phyloP scores from a whole-genome alignment of 2,888 invertebrate species.

The Chromoteleia sp. region DNA sequence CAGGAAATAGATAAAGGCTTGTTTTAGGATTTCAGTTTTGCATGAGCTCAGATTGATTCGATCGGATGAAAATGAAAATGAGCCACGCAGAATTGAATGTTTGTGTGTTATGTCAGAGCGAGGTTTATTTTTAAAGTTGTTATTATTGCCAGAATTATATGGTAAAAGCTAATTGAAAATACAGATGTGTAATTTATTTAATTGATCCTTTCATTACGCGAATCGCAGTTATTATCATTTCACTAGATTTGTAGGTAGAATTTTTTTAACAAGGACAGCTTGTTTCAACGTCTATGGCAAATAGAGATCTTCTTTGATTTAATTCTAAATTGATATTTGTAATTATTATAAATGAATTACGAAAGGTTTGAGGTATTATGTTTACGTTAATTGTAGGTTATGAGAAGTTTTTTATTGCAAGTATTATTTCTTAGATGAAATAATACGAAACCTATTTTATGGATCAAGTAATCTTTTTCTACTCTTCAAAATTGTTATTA shows the following conservation, averaged over 20 bases:
- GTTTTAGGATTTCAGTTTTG: slow-evolving; percentile 21
- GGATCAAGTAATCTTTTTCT: too few species aligned
- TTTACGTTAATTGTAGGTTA: too few species aligned
- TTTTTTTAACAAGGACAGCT: slow-evolving; percentile 9
- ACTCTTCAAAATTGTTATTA: not conserved
- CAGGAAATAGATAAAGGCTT: slow-evolving; percentile 10
- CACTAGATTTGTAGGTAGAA: slow-evolving; percentile 3
- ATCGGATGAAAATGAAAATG: slow-evolving; percentile 37
- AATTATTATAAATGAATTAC: too few species aligned
- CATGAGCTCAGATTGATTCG: not conserved
- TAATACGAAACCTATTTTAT: too few species aligned
- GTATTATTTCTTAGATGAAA: too few species aligned
- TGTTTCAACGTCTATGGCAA: too few species aligned
- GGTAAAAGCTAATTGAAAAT: slow-evolving; percentile 42
- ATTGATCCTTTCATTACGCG: slow-evolving; percentile 45
- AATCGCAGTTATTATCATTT: slow-evolving; percentile 46
- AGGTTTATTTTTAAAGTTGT: slow-evolving; percentile 45
- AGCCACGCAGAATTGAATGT: slow-evolving; percentile 28
- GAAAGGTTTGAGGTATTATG: too few species aligned
- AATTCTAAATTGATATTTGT: too few species aligned
- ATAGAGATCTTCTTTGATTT: too few species aligned
- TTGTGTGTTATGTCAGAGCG: slow-evolving; percentile 32
- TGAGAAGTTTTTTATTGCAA: too few species aligned
- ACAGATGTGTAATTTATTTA: slow-evolving; percentile 48
- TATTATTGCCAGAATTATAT: slow-evolving; percentile 28